Percentiles rank a stretch among this genome's conserved stretches.
phyloP scores from a whole-genome alignment of 2,888 invertebrate genomes.

The Campaea margaritaria region DNA sequence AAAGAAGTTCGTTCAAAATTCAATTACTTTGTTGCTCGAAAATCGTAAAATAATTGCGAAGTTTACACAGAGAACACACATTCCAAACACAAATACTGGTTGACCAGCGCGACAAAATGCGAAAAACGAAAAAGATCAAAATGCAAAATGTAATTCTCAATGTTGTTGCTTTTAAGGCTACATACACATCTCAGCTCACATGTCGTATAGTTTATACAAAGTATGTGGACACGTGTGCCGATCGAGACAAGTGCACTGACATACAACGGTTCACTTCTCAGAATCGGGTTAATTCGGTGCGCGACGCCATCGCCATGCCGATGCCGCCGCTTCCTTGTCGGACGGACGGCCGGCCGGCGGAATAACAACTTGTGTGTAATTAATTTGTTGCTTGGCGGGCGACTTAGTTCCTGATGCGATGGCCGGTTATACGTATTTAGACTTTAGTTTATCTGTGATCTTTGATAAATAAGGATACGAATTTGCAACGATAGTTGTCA shows the following conservation, averaged over 20 bases:
- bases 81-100: no score
- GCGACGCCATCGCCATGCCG: slow-evolving; percentile 81
- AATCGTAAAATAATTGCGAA: no score
- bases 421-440: slow-evolving; percentile 16
- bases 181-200: background rate
- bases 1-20: no score
- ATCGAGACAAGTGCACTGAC: slow-evolving; percentile 76
- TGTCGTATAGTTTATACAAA: slow-evolving; percentile 38
- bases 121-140: no score
- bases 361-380: slow-evolving; percentile 51
- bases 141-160: background rate
- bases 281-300: slow-evolving; percentile 79
- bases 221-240: slow-evolving; percentile 69
- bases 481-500: background rate
- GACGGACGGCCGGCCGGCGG: slow-evolving; percentile 33
- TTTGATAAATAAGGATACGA: background rate
- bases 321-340: slow-evolving; percentile 70
- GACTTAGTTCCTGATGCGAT: slow-evolving; percentile 49
- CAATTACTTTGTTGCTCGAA: no score
- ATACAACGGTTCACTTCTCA: slow-evolving; percentile 73
- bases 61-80: no score
- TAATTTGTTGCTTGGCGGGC: slow-evolving; percentile 48
- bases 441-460: background rate
- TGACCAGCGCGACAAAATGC: no score
- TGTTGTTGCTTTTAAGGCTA: slow-evolving; percentile 2